These are phyloP conservation scores for Melanotaenia nigrans DNA, from an alignment of 2,797 vertebrate genomes.

Conservation along the genomic window DNA sequence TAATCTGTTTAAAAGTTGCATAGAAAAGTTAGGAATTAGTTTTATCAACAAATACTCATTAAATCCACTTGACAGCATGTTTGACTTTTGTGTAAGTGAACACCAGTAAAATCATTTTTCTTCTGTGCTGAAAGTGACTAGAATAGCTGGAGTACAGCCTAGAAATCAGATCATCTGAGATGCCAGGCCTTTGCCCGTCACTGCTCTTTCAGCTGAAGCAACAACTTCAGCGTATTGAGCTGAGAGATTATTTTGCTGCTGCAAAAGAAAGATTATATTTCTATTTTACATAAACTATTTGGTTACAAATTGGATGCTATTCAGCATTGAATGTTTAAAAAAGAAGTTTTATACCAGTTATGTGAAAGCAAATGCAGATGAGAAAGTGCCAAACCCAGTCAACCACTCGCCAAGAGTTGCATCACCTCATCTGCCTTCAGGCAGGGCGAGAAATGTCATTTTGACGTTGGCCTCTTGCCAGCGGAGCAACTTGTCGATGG, in stretches of 20 bases:
- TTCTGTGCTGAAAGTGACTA: not conserved
- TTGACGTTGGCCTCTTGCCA: conserved; percentile 6
- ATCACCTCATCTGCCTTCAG: conserved; percentile 24
- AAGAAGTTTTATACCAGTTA: not conserved
- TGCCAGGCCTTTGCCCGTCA: not conserved
- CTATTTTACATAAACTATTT: no score
- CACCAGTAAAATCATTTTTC: no score
- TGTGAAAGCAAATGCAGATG: not conserved
- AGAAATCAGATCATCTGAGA: not conserved
- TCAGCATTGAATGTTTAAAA: not conserved
- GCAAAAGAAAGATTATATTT: no score
- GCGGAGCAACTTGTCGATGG: conserved; percentile 7
- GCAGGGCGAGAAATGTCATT: conserved; percentile 18
- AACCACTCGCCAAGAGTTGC: conserved; percentile 5
- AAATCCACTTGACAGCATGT: no score
- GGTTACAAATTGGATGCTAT: no score
- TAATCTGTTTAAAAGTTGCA: no score
- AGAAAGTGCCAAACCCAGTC: not conserved
- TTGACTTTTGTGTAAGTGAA: no score
- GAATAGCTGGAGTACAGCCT: not conserved
- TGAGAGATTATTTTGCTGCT: not conserved
- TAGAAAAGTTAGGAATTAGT: no score
- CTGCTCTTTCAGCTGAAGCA: not conserved
- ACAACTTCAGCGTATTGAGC: not conserved
- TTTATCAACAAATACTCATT: no score